These are phyloP conservation scores for Ctenosaura bakeri DNA, from an alignment of 2,797 vertebrate genomes.

Conservation along the genomic window DNA sequence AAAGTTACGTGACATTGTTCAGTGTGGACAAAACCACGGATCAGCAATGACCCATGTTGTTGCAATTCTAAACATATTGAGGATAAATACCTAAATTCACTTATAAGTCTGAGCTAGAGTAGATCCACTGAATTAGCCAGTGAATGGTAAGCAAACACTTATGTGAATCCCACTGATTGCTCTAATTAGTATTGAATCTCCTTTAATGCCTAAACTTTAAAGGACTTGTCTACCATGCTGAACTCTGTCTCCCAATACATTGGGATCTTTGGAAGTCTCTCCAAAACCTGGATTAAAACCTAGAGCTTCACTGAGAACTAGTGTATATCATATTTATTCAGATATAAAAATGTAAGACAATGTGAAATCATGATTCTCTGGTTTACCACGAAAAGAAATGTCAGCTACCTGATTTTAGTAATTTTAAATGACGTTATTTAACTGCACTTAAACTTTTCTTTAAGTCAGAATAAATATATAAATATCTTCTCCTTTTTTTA, in stretches of 20 bases:
- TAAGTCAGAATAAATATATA: neutral
- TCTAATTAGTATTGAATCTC: too few species aligned
- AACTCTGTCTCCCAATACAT: too few species aligned
- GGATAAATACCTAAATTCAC: too few species aligned
- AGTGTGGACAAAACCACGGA: neutral
- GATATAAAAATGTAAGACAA: neutral
- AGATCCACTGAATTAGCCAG: too few species aligned
- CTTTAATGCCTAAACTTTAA: too few species aligned
- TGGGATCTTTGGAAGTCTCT: too few species aligned
- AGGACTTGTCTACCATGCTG: too few species aligned
- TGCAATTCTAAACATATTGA: neutral
- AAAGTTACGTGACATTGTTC: neutral
- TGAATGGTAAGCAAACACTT: too few species aligned
- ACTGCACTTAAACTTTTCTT: neutral
- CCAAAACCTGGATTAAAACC: too few species aligned
- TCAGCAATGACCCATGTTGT: neutral
- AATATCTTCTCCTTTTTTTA: neutral
- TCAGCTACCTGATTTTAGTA: neutral
- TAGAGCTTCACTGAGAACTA: neutral
- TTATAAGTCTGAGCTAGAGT: too few species aligned
- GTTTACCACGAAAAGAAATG: neutral
- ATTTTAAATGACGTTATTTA: neutral
- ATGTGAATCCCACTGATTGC: too few species aligned
- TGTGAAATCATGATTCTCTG: neutral
- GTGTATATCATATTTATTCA: neutral